phyloP scores from a whole-genome alignment of 2,113 vertebrate species.

The Mustela lutreola region DNA sequence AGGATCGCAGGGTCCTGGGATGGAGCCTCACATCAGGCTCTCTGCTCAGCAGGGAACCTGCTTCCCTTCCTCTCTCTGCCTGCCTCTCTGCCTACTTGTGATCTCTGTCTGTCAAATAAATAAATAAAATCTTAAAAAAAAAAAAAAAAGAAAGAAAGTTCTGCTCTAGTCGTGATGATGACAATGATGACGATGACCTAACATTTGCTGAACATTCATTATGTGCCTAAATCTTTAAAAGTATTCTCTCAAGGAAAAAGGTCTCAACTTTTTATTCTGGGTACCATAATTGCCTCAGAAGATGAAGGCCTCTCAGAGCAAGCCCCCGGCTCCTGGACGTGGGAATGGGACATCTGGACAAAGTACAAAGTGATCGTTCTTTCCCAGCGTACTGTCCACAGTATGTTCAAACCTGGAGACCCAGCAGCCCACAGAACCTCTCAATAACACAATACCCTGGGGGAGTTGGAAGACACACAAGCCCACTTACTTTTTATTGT shows the following conservation, averaged over 20 bases:
- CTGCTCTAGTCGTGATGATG: not conserved
- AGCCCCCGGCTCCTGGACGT: not conserved
- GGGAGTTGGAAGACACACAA: not conserved
- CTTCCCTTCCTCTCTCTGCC: too few species aligned
- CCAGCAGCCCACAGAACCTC: not conserved
- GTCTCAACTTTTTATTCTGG: not conserved
- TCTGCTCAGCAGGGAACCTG: too few species aligned
- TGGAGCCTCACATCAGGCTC: too few species aligned
- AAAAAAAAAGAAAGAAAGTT: not conserved
- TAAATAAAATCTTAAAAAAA: too few species aligned
- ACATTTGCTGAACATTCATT: not conserved
- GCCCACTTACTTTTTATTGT: not conserved
- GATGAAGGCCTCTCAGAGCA: not conserved
- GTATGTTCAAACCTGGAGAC: not conserved
- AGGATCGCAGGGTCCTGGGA: too few species aligned
- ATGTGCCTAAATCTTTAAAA: not conserved
- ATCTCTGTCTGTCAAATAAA: too few species aligned
- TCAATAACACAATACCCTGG: not conserved
- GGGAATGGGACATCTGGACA: not conserved
- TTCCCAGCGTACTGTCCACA: not conserved
- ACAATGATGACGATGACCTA: not conserved
- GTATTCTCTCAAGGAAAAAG: not conserved
- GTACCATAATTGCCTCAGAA: not conserved
- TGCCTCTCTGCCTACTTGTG: too few species aligned
- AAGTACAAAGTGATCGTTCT: not conserved